Evolutionary conservation across 2,113 vertebrate species (phyloP).

Genomic region (Limanda limanda): DNA sequence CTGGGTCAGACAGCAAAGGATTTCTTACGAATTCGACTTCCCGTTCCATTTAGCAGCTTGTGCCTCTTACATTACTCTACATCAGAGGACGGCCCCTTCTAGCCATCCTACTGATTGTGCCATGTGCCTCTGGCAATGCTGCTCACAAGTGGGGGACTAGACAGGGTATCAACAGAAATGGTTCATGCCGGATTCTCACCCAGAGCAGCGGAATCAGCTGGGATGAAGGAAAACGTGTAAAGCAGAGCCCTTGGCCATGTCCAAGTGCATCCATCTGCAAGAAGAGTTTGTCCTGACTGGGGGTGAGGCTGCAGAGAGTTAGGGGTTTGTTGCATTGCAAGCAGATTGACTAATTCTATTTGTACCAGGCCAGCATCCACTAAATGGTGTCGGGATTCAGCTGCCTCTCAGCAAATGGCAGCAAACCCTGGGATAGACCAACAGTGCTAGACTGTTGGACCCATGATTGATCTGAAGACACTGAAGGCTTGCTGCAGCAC

Average conservation of each 20-base stretch:
- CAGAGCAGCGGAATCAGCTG: constrained; percentile 15
- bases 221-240: constrained; percentile 15
- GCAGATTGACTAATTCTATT: constrained; percentile 24
- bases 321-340: constrained; percentile 25
- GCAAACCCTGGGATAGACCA: constrained; percentile 10
- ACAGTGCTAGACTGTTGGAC: background rate
- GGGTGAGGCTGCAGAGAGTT: constrained; percentile 10
- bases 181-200: constrained; percentile 2
- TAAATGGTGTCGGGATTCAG: constrained; percentile 25
- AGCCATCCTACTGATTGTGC: background rate
- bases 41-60: constrained; percentile 16
- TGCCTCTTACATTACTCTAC: constrained; percentile 16
- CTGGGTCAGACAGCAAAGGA: background rate
- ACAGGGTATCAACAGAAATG: constrained; percentile 9
- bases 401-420: constrained; percentile 18
- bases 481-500: background rate
- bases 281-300: constrained; percentile 6
- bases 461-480: constrained; percentile 8
- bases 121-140: constrained; percentile 1
- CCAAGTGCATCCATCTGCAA: constrained; percentile 4
- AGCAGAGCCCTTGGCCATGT: constrained; percentile 7
- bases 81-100: constrained; percentile 1
- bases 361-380: constrained; percentile 13
- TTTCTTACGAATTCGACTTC: background rate
- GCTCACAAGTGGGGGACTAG: background rate